A percentile compares a stretch with the other conserved stretches of the same genome.
phyloP scores from a whole-genome alignment of 2,888 invertebrate species.

The Macaria liturata region DNA sequence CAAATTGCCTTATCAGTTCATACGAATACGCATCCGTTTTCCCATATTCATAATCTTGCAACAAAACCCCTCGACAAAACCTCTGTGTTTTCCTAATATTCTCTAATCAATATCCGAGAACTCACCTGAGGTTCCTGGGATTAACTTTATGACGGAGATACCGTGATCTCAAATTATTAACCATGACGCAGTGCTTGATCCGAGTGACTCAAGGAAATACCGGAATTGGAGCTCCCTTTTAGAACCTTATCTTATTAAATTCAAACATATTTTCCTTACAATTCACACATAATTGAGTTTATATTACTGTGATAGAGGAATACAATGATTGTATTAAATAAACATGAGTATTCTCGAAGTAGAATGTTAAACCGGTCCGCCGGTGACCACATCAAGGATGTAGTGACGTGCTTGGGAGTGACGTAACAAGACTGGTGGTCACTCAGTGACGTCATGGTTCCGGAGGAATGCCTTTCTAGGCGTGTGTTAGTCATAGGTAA shows the following conservation, averaged over 20 bases:
- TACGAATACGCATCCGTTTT: too few species aligned
- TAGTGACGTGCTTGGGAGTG: slow-evolving; percentile 16
- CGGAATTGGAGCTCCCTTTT: background rate
- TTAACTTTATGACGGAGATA: slow-evolving; percentile 10
- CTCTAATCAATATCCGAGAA: slow-evolving; percentile 5
- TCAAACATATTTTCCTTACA: background rate
- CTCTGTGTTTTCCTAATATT: slow-evolving; percentile 12
- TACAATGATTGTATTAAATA: too few species aligned
- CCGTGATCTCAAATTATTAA: slow-evolving; percentile 1
- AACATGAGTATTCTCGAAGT: background rate
- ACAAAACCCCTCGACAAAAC: background rate
- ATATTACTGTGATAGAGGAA: background rate
- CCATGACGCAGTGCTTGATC: slow-evolving; percentile 11
- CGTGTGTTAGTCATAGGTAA: background rate
- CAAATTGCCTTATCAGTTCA: too few species aligned
- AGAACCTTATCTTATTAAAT: slow-evolving; percentile 9
- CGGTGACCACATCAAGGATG: slow-evolving; percentile 24
- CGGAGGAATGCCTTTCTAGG: background rate
- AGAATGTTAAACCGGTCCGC: slow-evolving; percentile 25
- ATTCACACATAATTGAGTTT: background rate
- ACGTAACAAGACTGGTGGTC: slow-evolving; percentile 9
- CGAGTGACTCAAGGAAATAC: slow-evolving; percentile 8
- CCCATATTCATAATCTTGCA: too few species aligned
- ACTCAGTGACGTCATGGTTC: slow-evolving; percentile 6
- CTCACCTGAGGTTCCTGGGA: slow-evolving; percentile 12